phyloP scores from a whole-genome alignment of 2,888 invertebrate species.

The Corbicula japonica region DNA sequence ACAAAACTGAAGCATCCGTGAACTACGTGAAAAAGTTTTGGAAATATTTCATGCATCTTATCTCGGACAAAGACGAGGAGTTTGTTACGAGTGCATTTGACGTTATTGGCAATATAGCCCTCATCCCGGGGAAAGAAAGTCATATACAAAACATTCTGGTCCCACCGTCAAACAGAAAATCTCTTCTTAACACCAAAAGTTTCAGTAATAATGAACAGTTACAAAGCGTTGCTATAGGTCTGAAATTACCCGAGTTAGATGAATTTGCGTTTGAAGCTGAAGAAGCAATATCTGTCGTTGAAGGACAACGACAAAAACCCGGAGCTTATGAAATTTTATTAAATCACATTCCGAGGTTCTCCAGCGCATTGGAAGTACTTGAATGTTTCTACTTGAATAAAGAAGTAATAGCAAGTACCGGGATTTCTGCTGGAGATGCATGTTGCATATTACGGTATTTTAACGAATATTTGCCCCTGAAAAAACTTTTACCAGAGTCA shows the following conservation, averaged over 20 bases:
- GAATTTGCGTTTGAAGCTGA: neutral
- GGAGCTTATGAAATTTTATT: neutral
- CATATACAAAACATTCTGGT: too few relatives aligned
- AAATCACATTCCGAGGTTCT: slow-evolving; percentile 4
- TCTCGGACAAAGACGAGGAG: too few relatives aligned
- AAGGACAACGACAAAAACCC: neutral
- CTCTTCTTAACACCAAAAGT: neutral
- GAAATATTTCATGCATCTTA: slow-evolving; percentile 20
- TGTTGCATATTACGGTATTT: slow-evolving; percentile 25
- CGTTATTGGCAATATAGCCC: neutral
- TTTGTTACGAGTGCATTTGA: neutral
- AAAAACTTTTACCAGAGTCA: neutral
- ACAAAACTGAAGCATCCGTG: neutral
- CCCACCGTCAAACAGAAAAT: too few relatives aligned
- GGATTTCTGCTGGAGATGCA: slow-evolving; percentile 2
- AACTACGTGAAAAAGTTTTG: slow-evolving; percentile 16
- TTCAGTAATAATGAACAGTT: neutral
- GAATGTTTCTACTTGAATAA: slow-evolving; percentile 31
- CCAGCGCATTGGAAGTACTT: slow-evolving; percentile 8
- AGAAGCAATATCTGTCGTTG: neutral
- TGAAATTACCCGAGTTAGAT: neutral
- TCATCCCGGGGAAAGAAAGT: neutral
- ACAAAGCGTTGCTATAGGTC: neutral
- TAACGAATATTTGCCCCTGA: neutral
- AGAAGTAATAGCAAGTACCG: neutral